These are phyloP conservation scores for Pseudopodoces humilis DNA, from an alignment of 2,113 vertebrate genomes.

Conservation along the genomic window DNA sequence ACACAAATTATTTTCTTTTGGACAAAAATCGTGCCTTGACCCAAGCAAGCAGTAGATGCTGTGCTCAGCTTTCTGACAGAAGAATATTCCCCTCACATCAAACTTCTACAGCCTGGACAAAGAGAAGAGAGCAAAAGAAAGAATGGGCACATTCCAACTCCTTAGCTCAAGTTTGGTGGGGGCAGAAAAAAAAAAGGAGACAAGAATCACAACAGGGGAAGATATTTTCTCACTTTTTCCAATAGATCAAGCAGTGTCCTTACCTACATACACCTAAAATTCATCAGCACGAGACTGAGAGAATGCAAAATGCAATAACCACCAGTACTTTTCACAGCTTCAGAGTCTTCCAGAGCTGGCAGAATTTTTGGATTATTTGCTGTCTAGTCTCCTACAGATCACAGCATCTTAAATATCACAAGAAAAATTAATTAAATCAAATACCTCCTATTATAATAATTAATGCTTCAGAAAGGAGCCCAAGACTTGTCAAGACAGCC, in stretches of 20 bases:
- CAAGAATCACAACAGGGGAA: background rate
- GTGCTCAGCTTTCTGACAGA: background rate
- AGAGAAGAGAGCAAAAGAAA: background rate
- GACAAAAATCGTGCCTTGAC: background rate
- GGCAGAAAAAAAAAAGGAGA: background rate
- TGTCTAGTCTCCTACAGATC: background rate
- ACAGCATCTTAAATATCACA: background rate
- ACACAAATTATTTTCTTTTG: background rate
- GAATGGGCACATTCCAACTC: background rate
- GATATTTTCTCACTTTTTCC: background rate
- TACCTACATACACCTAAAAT: background rate
- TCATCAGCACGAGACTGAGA: background rate
- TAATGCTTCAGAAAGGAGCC: background rate
- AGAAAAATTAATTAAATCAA: background rate
- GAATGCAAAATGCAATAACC: background rate
- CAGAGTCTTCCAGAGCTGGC: background rate
- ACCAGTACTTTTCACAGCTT: background rate
- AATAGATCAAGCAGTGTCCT: background rate
- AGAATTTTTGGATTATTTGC: background rate
- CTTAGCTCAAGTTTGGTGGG: background rate
- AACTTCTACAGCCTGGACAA: background rate
- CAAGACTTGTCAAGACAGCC: background rate
- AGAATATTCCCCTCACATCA: background rate
- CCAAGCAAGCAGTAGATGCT: background rate
- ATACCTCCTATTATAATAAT: background rate